Evolutionary conservation across 1,140 invertebrate species (phyloP).

Genomic region (Procambarus clarkii): DNA sequence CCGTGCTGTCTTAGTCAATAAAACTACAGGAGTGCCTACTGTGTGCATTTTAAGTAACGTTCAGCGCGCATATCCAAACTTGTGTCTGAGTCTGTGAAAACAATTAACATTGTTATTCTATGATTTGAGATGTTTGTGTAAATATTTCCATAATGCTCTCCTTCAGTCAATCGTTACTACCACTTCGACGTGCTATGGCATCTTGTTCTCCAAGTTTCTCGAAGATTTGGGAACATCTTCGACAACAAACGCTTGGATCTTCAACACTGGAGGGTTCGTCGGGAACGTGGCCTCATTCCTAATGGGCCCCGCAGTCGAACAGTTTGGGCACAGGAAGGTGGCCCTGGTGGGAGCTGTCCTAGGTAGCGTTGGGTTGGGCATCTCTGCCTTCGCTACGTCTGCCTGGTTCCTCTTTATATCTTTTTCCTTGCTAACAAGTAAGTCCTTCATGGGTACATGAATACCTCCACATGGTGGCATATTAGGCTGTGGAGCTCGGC

Average conservation of each 20-base stretch:
- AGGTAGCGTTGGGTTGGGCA: not conserved
- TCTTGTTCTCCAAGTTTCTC: slow-evolving; percentile 39
- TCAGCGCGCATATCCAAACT: too few relatives aligned
- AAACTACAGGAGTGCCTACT: too few relatives aligned
- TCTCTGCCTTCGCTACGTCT: slow-evolving; percentile 25
- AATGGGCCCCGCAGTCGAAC: not conserved
- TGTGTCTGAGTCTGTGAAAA: too few relatives aligned
- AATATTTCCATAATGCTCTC: not conserved
- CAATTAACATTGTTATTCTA: too few relatives aligned
- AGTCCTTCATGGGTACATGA: not conserved
- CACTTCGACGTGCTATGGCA: not conserved
- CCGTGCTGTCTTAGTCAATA: too few relatives aligned
- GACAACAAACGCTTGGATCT: slow-evolving; percentile 17
- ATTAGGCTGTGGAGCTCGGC: too few relatives aligned
- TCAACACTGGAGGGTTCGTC: not conserved
- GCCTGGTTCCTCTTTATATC: slow-evolving; percentile 29
- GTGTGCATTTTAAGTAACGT: too few relatives aligned
- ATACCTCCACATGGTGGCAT: too few relatives aligned
- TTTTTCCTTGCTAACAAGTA: not conserved
- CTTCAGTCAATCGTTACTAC: not conserved
- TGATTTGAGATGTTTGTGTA: too few relatives aligned
- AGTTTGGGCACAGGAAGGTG: slow-evolving; percentile 4
- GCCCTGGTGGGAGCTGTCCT: not conserved
- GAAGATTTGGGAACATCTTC: not conserved
- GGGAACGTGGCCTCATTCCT: not conserved